A percentile compares a stretch with the other conserved stretches of the same genome.
These are phyloP conservation scores for Anguilla japonica DNA, from an alignment of 2,113 vertebrate species.

Conservation along the genomic window DNA sequence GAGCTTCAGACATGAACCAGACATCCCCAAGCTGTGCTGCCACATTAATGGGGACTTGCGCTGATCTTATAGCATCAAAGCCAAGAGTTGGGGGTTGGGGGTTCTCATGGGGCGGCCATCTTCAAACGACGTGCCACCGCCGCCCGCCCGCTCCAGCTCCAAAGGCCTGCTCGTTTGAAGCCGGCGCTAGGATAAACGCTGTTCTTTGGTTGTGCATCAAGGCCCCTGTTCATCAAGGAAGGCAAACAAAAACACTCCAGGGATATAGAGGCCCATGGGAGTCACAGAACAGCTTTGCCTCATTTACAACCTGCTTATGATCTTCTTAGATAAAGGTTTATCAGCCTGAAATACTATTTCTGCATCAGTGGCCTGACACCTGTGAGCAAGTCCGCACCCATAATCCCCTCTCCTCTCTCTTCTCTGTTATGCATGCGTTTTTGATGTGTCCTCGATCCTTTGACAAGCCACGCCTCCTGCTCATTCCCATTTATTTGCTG, in stretches of 20 bases:
- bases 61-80: constrained; percentile 46
- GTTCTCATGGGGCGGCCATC: no score
- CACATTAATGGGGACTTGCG: not conserved
- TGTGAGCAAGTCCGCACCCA: not conserved
- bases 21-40: constrained; percentile 41
- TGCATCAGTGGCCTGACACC: no score
- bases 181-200: not conserved
- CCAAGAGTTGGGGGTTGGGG: not conserved
- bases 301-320: no score
- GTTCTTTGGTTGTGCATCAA: not conserved
- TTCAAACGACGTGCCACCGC: not conserved
- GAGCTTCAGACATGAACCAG: constrained; percentile 47
- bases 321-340: no score
- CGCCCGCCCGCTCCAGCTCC: not conserved
- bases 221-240: no score
- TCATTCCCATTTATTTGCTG: not conserved
- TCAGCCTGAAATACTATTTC: no score
- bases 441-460: not conserved
- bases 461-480: not conserved
- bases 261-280: no score
- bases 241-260: no score
- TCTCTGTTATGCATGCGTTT: not conserved
- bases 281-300: no score
- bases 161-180: not conserved
- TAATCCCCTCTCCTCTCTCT: not conserved